Percentiles rank a stretch among this genome's conserved stretches.
phyloP scores from a whole-genome alignment of 2,797 vertebrate species.

The Mus minutoides region DNA sequence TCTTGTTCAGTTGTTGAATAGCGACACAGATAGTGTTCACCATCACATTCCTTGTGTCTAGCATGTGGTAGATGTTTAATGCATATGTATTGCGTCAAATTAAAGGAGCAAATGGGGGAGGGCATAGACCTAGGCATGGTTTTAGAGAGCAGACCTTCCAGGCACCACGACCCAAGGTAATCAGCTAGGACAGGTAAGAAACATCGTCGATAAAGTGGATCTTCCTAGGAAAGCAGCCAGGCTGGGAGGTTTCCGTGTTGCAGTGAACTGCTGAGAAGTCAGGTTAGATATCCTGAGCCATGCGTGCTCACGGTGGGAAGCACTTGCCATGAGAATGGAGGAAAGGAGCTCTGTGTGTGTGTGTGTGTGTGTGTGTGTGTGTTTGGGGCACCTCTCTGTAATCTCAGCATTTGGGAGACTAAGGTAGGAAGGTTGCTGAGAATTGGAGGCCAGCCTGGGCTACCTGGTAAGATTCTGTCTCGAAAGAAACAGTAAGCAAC shows the following conservation, averaged over 20 bases:
- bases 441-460: neutral
- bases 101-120: neutral
- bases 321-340: neutral
- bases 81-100: neutral
- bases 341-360: neutral
- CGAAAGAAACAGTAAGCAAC: neutral
- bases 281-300: neutral
- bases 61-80: neutral
- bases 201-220: neutral
- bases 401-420: neutral
- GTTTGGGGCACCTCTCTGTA: neutral
- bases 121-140: neutral
- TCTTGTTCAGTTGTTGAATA: neutral
- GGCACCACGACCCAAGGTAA: conserved; percentile 2
- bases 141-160: conserved; percentile 17
- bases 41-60: neutral
- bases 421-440: neutral
- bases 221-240: neutral
- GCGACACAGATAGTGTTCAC: neutral
- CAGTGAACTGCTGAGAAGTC: neutral
- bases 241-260: neutral
- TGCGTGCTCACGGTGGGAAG: neutral
- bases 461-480: neutral
- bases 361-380: neutral
- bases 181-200: neutral